A percentile compares a stretch with the other conserved stretches of the same genome.
Conservation (phyloP, 1,140 invertebrate genomes). For the Aphelenchoides besseyi region DNA sequence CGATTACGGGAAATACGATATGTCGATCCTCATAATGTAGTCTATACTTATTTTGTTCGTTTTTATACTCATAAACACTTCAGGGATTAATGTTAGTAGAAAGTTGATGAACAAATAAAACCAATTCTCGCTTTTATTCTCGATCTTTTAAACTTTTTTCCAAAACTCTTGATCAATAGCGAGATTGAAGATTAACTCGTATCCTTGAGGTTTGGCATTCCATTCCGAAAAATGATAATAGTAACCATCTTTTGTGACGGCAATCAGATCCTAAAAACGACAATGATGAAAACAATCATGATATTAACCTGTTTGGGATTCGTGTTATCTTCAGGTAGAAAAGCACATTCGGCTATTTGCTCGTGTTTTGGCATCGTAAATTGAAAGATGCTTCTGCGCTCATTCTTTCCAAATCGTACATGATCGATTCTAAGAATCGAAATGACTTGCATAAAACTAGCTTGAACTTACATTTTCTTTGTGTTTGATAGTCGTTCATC, state of each 20-base stretch:
- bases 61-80: conserved; percentile 4
- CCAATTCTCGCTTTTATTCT: no score
- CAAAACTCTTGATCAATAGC: conserved; percentile 25
- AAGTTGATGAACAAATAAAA: no score
- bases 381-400: conserved; percentile 19
- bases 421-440: conserved; percentile 24
- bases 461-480: conserved; percentile 22
- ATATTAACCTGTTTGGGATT: conserved; percentile 15
- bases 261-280: conserved; percentile 24
- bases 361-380: conserved; percentile 27
- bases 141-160: conserved; percentile 1
- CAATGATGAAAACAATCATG: neutral
- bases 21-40: neutral
- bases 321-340: neutral
- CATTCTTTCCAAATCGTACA: conserved; percentile 17
- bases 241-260: conserved; percentile 24
- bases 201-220: conserved; percentile 25
- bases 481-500: conserved; percentile 14
- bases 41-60: no score
- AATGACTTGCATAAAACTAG: no score
- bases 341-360: conserved; percentile 26
- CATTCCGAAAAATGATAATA: conserved; percentile 25
- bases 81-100: conserved; percentile 1
- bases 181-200: conserved; percentile 21
- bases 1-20: neutral